Evolutionary conservation across 2,113 vertebrate species (phyloP).

Genomic region (Otus sunia): DNA sequence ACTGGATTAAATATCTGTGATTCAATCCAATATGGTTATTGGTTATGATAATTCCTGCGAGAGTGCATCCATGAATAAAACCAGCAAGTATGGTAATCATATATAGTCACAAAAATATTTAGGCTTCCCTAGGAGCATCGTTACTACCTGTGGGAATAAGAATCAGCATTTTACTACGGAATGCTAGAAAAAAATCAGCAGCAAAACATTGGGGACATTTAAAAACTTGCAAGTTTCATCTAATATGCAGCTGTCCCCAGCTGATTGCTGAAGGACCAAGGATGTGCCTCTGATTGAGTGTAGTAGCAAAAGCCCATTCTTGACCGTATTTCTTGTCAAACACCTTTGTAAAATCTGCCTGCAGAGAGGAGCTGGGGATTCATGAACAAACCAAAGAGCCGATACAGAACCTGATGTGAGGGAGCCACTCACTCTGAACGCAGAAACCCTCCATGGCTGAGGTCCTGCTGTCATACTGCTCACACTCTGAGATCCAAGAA

Average conservation of each 20-base stretch:
- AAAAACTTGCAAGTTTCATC: background rate
- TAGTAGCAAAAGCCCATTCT: background rate
- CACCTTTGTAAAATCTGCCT: background rate
- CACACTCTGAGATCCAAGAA: background rate
- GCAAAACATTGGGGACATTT: background rate
- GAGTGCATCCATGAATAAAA: background rate
- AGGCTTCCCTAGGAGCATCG: background rate
- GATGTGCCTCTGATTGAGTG: background rate
- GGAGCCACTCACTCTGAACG: fast-evolving
- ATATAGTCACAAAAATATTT: background rate
- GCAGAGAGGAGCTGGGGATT: background rate
- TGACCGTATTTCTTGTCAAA: background rate
- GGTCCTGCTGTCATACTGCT: background rate
- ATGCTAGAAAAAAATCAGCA: background rate
- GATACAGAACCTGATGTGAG: background rate
- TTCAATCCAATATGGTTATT: background rate
- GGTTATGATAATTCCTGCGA: background rate
- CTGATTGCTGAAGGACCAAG: background rate
- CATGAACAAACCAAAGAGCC: background rate
- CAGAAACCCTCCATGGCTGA: background rate
- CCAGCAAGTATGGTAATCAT: background rate
- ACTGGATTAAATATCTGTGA: background rate
- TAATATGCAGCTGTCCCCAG: background rate
- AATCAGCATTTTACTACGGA: background rate
- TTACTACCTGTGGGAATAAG: background rate